Evolutionary conservation across 2,888 invertebrate genomes (phyloP), one percentile per base, ranked within the genome.

Genomic region (Phyto melanocephala): DNA sequence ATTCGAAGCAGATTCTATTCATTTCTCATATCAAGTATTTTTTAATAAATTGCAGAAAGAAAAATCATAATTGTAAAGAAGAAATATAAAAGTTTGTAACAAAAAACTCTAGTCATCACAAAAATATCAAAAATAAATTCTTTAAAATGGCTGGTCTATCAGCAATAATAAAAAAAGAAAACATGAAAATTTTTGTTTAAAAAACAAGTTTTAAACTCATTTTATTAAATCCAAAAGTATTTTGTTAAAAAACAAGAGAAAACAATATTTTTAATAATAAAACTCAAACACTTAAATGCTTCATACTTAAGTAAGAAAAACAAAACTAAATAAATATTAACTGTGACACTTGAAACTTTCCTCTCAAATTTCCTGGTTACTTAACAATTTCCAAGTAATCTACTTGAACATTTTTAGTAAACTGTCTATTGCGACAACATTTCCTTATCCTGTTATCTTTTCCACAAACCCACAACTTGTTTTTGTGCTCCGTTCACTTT

Each of bases 81-180:
- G 40, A 20, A 7, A 42, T 24, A 17, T 11, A 13, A 15, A 37
- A 37, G 1, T 7, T 15, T 33, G 33, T n/a, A 28, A 33, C 8
- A 33, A 33, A 47, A 2, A 0, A n/a, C 63, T 63, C 11, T 47
- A 42, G 37, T 33, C 20, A 1, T 28, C 7, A 24, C 13, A 60
- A 65, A 74, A 63, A 54, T 63, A 33, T 33, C 45, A 54, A 63
- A 63, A 54, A 45, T 54, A 42, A 40, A 63, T 17, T 7, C 28
- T 28, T 60, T 60, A 15, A 24, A 74, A 74, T 20, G 54, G n/a
- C 28, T 54, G 7, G 1, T 17, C 4, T 54, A 35, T 20, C 42
- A 45, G 47, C 35, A 35, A 37, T n/a, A n/a, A n/a, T n/a, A n/a
- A n/a, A n/a, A n/a, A n/a, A n/a, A n/a, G n/a, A n/a, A n/a, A n/a